Base-by-base conservation (phyloP, 2,888 invertebrate species). In the Leucoptera coffeella region DNA sequence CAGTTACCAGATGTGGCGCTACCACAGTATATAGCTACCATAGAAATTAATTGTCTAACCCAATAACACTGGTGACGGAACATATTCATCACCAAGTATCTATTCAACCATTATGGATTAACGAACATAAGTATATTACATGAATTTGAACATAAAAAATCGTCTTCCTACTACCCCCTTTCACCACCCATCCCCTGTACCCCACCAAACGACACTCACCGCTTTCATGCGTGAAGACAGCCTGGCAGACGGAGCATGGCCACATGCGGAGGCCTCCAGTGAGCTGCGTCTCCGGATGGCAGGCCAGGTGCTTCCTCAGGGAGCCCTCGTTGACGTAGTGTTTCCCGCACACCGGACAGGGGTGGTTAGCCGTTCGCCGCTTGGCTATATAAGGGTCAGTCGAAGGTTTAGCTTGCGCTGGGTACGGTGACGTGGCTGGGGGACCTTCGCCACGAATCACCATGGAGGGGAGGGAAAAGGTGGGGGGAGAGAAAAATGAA, bases 261-360 rank as follows among this genome's bases (percentile, higher is more conserved):
- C 92, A 93, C 91, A 92, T 93, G 54, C 92, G 77, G 38, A 93
- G 76, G 41, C 88, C 85, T 51, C 84, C 85, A 41, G 88, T 85
- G 37, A 89, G 75, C 56, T 88, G 89, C 28, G 90, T 88, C 73
- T 92, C 92, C 25, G 92, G 92, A 62, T 93, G 93, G 49, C 91
- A 90, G 39, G 92, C 90, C 45, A 93, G 77, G 61, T 93, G 93
- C 64, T 93, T 92, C 50, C 92, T 78, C 47, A 92, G 67, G 38
- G 90, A 90, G 34, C 92, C 91, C 62, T 93, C 92, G 69, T 92
- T 92, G 41, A 92, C 92, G 65, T 93, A 93, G 62, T 92, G 91
- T 67, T 93, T 93, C 40, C 92, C 92, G 64, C 93, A 93, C 23
- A 93, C 88, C 12, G 92, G 93, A 54, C 93, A 93, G 27, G 92